phyloP scores from a whole-genome alignment of 2,888 invertebrate genomes.

The Chloroclystis v-ata region DNA sequence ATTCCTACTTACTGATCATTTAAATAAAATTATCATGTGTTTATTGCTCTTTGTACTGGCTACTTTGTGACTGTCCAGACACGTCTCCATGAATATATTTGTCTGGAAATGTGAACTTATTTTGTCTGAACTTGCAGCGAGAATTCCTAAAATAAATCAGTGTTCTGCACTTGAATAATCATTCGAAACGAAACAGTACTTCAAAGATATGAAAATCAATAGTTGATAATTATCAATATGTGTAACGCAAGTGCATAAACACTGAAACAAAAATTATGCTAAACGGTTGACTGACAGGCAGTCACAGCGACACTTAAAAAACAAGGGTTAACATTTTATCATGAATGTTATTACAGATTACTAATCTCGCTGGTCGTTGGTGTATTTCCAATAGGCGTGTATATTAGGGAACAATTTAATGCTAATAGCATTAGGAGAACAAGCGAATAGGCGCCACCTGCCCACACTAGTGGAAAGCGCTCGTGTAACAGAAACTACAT shows the following conservation, averaged over 20 bases:
- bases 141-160: background rate
- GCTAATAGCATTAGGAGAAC: slow-evolving; percentile 22
- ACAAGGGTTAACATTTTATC: no score
- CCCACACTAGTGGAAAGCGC: slow-evolving; percentile 42
- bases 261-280: no score
- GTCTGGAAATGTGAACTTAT: slow-evolving; percentile 2
- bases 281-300: no score
- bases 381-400: no score
- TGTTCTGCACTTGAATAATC: no score
- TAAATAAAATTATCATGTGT: slow-evolving; percentile 6
- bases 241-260: no score
- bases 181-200: background rate
- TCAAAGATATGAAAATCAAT: no score
- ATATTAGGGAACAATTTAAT: slow-evolving; percentile 17
- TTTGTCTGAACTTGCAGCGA: background rate
- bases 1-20: slow-evolving; percentile 4
- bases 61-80: slow-evolving; percentile 4
- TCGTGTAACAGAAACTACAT: slow-evolving; percentile 41
- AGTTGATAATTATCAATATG: no score
- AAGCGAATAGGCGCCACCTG: slow-evolving; percentile 50
- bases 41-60: slow-evolving; percentile 13
- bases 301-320: no score
- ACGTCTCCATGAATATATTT: background rate
- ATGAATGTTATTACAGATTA: no score
- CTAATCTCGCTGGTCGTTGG: no score